Evolutionary conservation across 1,140 invertebrate genomes (phyloP).

Genomic region (Helicoverpa armigera): DNA sequence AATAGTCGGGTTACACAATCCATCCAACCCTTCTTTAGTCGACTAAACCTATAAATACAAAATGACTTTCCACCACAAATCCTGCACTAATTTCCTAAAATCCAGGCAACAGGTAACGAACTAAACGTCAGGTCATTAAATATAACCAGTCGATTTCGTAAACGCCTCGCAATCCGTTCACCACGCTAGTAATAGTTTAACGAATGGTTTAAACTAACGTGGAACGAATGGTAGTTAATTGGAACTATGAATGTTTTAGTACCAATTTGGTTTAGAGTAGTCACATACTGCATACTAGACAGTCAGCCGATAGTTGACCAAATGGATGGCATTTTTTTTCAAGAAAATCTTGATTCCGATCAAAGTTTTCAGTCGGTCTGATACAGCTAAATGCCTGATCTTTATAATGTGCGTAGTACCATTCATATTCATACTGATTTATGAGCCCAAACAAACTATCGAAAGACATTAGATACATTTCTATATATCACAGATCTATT

Average conservation of each 20-base stretch:
- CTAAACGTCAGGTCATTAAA: background rate
- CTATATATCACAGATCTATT: too few species aligned
- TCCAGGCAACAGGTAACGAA: constrained; percentile 1
- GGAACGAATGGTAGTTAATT: background rate
- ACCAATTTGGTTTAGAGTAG: background rate
- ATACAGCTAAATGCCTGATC: too few species aligned
- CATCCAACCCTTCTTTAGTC: too few species aligned
- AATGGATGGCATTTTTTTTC: background rate
- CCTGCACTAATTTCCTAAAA: background rate
- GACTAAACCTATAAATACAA: background rate
- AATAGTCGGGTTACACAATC: too few species aligned
- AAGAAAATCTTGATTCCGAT: background rate
- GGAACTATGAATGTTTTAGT: background rate
- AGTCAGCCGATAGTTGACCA: background rate
- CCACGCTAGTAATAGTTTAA: background rate
- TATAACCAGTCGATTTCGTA: background rate
- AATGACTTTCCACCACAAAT: background rate
- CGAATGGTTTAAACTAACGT: too few species aligned
- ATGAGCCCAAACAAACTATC: too few species aligned
- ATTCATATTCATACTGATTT: too few species aligned
- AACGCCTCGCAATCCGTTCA: background rate
- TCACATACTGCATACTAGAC: too few species aligned
- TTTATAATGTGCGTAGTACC: too few species aligned
- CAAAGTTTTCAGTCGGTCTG: too few species aligned
- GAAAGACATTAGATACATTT: too few species aligned